Evolutionary conservation across 2,888 invertebrate genomes (phyloP), one percentile per base, ranked within the genome.

Genomic region (Odontothrips loti): DNA sequence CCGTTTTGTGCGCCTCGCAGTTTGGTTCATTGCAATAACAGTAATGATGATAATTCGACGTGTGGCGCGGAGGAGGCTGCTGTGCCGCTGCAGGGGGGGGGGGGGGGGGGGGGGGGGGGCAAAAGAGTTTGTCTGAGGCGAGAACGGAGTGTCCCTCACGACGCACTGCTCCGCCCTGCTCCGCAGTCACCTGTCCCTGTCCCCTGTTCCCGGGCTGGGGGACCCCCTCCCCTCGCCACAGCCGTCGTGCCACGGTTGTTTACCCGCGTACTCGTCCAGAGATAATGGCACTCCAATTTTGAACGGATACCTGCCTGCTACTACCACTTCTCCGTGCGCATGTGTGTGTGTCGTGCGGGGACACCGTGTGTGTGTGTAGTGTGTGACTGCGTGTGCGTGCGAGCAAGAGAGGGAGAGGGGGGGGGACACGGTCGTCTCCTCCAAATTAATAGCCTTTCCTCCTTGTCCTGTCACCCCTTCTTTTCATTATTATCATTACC

Each of bases 111-210:
- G 75, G 58, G 48, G 23, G 68, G 27, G 80, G 79, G 79, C 34
- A 79, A 63, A 27, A 79, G 63, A 80, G 78, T 34, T 80, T 80
- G 80, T 79, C 82, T n/a, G 58, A 43, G 20, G 58, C 17, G 58
- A 58, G 58, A 58, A 58, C n/a, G 15, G n/a, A 58, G 58, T 17
- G 58, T 17, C 58, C n/a, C 58, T 58, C 58, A 17, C 17, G 12
- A 12, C 51, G 10, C 48, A 9, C 48, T 12, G 48, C 48, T 12
- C 48, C 51, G 51, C 58, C 58, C 17, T 15, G 58, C 58, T 2
- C 17, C 58, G 58, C 58, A 43, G 34, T 43, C 34, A 43, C 58
- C 58, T n/a, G 58, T n/a, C 58, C 58, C 58, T 17, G n/a, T n/a
- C n/a, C n/a, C n/a, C n/a, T n/a, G n/a, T n/a, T 0, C 58, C 58